A percentile compares a stretch with the other conserved stretches of the same genome.
Evolutionary conservation across 2,113 vertebrate genomes (phyloP).

Genomic region (Periophthalmodon schlosseri): DNA sequence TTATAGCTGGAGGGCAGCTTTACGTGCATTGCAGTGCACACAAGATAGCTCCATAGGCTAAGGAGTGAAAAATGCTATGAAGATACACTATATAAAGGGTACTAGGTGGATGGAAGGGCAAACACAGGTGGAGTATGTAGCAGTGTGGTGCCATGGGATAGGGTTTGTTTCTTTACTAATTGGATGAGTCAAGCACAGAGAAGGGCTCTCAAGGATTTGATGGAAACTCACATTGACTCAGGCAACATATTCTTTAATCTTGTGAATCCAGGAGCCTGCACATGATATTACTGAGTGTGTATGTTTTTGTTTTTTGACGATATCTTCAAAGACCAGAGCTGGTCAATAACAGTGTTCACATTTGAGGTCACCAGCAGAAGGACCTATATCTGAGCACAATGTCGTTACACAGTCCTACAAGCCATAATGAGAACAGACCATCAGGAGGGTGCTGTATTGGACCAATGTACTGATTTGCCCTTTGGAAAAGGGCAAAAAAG

Average conservation of each 20-base stretch:
- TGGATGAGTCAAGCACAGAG: constrained; percentile 10
- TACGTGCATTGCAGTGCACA: constrained; percentile 39
- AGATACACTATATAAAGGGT: constrained; percentile 8
- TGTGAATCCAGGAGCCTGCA: neutral
- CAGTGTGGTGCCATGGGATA: neutral
- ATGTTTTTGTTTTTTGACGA: constrained; percentile 1
- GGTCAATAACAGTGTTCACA: constrained; percentile 24
- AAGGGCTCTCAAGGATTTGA: constrained; percentile 1
- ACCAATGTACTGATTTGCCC: constrained; percentile 53
- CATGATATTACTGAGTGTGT: neutral
- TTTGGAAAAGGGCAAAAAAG: constrained; percentile 39
- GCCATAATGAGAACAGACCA: constrained; percentile 63
- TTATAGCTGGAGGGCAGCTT: constrained; percentile 47
- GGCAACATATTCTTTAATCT: neutral
- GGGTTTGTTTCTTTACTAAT: constrained; percentile 7
- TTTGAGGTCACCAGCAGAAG: constrained; percentile 40
- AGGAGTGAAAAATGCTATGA: constrained; percentile 31
- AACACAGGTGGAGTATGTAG: constrained; percentile 10
- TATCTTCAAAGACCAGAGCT: constrained; percentile 17
- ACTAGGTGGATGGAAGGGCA: constrained; percentile 1
- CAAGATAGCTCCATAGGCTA: constrained; percentile 10
- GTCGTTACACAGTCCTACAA: constrained; percentile 56
- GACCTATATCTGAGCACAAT: constrained; percentile 26
- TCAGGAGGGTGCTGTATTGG: constrained; percentile 60
- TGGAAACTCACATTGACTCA: neutral